phyloP scores from a whole-genome alignment of 1,140 invertebrate species.

The Coelopa frigida region DNA sequence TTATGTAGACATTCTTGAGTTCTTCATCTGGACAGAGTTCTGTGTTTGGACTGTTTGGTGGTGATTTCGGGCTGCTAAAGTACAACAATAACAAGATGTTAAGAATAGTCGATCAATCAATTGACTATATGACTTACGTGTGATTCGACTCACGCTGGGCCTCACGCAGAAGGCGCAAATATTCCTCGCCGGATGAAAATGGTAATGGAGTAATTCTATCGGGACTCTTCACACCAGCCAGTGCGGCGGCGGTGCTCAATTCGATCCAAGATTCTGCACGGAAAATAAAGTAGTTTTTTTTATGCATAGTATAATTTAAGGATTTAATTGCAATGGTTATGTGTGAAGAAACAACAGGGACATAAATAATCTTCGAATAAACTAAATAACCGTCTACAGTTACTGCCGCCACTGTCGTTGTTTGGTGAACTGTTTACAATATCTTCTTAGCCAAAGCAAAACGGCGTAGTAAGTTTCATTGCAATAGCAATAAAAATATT shows the following conservation, averaged over 20 bases:
- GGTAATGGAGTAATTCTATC: constrained; percentile 62
- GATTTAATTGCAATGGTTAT: no score
- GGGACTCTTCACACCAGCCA: constrained; percentile 52
- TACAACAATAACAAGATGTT: constrained; percentile 12
- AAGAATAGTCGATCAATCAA: constrained; percentile 8
- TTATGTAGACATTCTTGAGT: constrained; percentile 71
- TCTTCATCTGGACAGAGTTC: constrained; percentile 66
- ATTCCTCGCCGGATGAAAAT: constrained; percentile 62
- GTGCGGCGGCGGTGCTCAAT: constrained; percentile 52
- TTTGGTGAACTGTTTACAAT: no score
- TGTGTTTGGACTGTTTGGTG: constrained; percentile 80
- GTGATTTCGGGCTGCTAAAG: constrained; percentile 71
- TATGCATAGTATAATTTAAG: no score
- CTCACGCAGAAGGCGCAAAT: constrained; percentile 72
- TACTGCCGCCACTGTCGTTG: no score
- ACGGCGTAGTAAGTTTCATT: no score
- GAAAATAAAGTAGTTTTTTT: no score
- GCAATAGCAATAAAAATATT: no score
- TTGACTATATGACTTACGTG: constrained; percentile 63
- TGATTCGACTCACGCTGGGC: constrained; percentile 81
- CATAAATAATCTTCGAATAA: constrained; percentile 4
- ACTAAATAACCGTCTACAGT: no score
- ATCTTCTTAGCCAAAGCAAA: no score
- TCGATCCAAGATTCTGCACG: constrained; percentile 82
- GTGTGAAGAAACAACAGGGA: no score